Evolutionary conservation across 2,797 vertebrate species (phyloP), one percentile per base, ranked within the genome.

Genomic region (Chloroceryle inda): DNA sequence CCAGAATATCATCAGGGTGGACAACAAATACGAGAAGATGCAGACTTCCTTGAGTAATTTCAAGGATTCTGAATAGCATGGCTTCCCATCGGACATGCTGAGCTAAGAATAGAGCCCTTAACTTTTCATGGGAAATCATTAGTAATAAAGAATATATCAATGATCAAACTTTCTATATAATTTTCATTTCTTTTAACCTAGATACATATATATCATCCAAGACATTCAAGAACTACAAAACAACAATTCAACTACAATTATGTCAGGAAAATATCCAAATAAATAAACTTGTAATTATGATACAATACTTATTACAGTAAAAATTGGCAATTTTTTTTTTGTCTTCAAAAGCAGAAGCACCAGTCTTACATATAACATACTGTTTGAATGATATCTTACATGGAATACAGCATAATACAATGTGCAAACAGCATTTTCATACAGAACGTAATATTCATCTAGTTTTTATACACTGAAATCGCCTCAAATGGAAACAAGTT

Each of bases 261-360:
- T 97, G 89, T 96, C 96, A 97, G 97, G 97, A 98, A 97, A 97
- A 98, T 97, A 95, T 98, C 95, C 98, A 98, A 98, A 98, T 98
- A 98, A 98, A 98, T 98, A 98, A 97, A 98, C 95, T 97, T 98
- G 98, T 98, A 98, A 98, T 98, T 98, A 98, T 98, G 97, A 98
- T 98, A 98, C 98, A 98, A 98, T 98, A 98, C 97, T 98, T 98
- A 98, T 98, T 98, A 98, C 97, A 98, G 98, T 98, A 98, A 98
- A 98, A 98, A 98, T 98, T 98, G 97, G 97, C 97, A 97, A 35
- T 35, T 97, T 97, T 93, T 20, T 97, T 97, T 97, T 93, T 18
- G 97, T 98, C 96, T 97, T 98, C 97, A 97, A 98, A 98, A 98
- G 98, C 98, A 98, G 98, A 98, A 98, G 98, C 98, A 98, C 98